These are phyloP conservation scores for Heteropelma amictum DNA, from an alignment of 2,888 invertebrate genomes.

Conservation along the genomic window DNA sequence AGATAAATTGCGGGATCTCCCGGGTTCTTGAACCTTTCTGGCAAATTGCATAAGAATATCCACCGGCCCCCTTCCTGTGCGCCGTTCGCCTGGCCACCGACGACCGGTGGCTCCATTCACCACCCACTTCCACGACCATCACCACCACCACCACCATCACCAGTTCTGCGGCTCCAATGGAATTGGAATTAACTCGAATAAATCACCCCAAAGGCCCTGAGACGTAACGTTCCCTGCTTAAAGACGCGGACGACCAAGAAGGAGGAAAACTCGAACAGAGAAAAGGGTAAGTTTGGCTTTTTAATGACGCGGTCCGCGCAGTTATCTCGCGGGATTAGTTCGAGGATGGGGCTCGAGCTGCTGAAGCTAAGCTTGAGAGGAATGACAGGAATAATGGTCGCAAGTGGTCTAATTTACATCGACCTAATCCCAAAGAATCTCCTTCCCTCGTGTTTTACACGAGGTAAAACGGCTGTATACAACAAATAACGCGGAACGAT, in stretches of 20 bases:
- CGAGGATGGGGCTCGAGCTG: conserved; percentile 26
- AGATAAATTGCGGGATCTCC: conserved; percentile 79
- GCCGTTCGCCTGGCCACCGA: conserved; percentile 56
- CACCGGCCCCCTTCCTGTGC: conserved; percentile 69
- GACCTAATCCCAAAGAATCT: too few relatives aligned
- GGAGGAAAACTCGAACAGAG: conserved; percentile 57
- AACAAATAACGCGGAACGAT: too few relatives aligned
- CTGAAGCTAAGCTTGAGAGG: not conserved
- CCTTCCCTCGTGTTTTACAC: too few relatives aligned
- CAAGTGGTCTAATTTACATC: not conserved
- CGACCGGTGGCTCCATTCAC: conserved; percentile 53
- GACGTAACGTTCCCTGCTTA: conserved; percentile 60
- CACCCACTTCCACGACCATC: conserved; percentile 59
- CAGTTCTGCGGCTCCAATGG: conserved; percentile 76
- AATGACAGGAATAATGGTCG: not conserved
- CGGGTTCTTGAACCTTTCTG: conserved; percentile 79
- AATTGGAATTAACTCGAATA: conserved; percentile 78
- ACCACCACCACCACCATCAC: conserved; percentile 43
- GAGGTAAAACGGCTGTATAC: too few relatives aligned
- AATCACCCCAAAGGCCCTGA: conserved; percentile 73
- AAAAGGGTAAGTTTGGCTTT: conserved; percentile 72
- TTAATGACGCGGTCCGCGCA: conserved; percentile 50
- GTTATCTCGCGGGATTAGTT: conserved; percentile 48
- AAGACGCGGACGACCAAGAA: not conserved
- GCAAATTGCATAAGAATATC: conserved; percentile 79